phyloP scores from a whole-genome alignment of 2,113 vertebrate genomes.

The Tyto alba region DNA sequence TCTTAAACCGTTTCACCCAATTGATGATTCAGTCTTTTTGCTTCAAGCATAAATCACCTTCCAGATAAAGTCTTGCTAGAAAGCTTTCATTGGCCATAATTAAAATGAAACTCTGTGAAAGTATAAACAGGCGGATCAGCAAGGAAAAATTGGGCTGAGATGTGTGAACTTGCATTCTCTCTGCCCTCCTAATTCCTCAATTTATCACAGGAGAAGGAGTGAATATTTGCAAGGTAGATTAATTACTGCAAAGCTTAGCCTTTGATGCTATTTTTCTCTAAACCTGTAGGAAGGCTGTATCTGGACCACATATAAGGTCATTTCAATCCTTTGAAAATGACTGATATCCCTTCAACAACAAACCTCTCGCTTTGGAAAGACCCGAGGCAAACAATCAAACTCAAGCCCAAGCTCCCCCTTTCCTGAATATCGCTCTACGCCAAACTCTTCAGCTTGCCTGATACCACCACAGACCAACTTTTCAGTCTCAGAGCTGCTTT shows the following conservation, averaged over 20 bases:
- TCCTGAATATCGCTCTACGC: background rate
- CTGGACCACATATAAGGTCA: background rate
- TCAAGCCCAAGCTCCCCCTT: background rate
- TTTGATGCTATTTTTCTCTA: background rate
- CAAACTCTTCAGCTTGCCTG: background rate
- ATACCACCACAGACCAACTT: background rate
- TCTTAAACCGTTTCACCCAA: background rate
- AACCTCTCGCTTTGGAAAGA: background rate
- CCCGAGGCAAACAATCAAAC: background rate
- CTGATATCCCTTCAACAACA: background rate
- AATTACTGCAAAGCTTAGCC: background rate
- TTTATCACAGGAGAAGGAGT: background rate
- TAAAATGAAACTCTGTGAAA: background rate
- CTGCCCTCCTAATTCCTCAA: background rate
- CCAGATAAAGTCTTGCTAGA: constrained; percentile 17
- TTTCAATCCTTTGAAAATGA: background rate
- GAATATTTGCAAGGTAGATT: background rate
- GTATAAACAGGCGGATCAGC: background rate
- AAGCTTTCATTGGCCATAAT: constrained; percentile 19
- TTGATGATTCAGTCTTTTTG: constrained; percentile 23
- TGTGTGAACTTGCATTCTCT: background rate
- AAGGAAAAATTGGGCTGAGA: background rate
- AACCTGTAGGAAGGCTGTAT: background rate
- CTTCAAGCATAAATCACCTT: constrained; percentile 14
- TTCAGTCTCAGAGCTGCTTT: background rate